Evolutionary conservation across 2,797 vertebrate species (phyloP), one percentile per base, ranked within the genome.

Genomic region (Mus spretus): DNA sequence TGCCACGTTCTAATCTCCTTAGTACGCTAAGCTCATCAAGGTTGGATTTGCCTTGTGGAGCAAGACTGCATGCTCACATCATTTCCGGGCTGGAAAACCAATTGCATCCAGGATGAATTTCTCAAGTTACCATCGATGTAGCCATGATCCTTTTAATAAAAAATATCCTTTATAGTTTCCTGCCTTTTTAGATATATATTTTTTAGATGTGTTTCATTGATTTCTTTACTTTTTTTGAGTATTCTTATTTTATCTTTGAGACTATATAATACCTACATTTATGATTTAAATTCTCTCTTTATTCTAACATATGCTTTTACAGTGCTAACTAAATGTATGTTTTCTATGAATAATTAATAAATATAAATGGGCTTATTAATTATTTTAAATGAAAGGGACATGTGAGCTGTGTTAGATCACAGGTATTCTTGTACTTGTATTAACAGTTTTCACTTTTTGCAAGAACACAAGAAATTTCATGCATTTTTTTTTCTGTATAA

Each of bases 371-470:
- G 8, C 65, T 44, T 24, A 53, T 87, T 89, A 63, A 67, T 95
- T 96, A 74, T 81, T 93, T 20, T 79, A 92, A 65, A n/a, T 80
- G 19, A n/a, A 70, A 24, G 37, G 31, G 40, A 84, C 28, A 40
- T 8, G 72, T 90, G 83, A 72, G 70, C 55, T 74, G 65, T 81
- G 53, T 90, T 91, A 94, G 74, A 82, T 72, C 31, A 34, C 80
- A 44, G 44, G 3, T 47, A 81, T 57, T 95, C 77, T 93, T 57
- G 22, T 24, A 12, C 59, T 96, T 93, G 8, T 26, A 26, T 57
- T 74, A 72, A 44, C 78, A 47, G 72, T 61, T 96, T 97, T 85
- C 57, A 93, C 31, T 37, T 96, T 93, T 88, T 96, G 22, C 40
- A 90, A 90, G 72, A 96, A 94, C 77, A 79, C 50, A 88, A 88